These are phyloP conservation scores for Epinotia bilunana DNA, from an alignment of 2,888 invertebrate genomes.

Conservation along the genomic window DNA sequence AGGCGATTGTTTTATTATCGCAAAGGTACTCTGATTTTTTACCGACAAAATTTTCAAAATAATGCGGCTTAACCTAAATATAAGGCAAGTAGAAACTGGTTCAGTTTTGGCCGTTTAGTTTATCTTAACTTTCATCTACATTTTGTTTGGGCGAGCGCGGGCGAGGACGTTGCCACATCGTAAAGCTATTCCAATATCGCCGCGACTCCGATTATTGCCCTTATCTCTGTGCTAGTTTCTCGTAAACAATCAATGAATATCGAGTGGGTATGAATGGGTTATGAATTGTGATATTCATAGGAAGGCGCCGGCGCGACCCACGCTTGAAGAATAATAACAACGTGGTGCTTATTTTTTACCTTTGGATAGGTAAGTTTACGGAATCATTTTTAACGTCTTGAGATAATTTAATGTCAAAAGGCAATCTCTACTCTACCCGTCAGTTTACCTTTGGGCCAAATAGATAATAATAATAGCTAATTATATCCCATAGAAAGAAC, in stretches of 20 bases:
- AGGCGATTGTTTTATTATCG: not conserved
- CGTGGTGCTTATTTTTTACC: slow-evolving; percentile 2
- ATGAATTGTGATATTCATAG: slow-evolving; percentile 8
- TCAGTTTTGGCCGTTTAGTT: not conserved
- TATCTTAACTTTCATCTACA: slow-evolving; percentile 33
- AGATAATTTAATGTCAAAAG: no score
- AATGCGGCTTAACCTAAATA: slow-evolving; percentile 13
- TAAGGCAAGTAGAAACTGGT: not conserved
- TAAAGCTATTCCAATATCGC: slow-evolving; percentile 32
- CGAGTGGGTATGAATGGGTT: slow-evolving; percentile 9
- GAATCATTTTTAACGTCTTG: not conserved
- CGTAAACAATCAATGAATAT: slow-evolving; percentile 38
- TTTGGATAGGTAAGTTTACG: not conserved
- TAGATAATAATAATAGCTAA: no score
- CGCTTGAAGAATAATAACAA: slow-evolving; percentile 5
- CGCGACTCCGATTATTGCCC: slow-evolving; percentile 23
- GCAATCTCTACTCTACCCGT: no score
- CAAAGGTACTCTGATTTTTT: not conserved
- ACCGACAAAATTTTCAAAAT: slow-evolving; percentile 2
- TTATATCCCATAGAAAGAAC: no score
- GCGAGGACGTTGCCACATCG: slow-evolving; percentile 15
- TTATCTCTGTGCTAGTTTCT: slow-evolving; percentile 35
- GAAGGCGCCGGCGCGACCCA: slow-evolving; percentile 6
- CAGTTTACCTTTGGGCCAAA: no score
- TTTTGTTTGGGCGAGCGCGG: not conserved